phyloP scores from a whole-genome alignment of 2,888 invertebrate species.

The Dilophus febrilis region DNA sequence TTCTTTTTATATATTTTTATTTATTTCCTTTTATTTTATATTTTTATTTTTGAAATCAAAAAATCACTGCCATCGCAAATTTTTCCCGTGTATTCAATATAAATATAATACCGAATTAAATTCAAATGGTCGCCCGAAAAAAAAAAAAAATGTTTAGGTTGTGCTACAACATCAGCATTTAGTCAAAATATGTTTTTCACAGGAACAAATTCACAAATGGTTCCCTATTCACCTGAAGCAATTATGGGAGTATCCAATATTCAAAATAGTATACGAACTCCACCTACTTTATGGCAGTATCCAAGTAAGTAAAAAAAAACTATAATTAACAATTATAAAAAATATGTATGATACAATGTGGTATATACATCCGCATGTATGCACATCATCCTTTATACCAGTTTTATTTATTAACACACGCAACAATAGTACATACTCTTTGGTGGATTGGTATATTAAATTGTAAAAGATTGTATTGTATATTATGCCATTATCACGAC shows the following conservation, averaged over 20 bases:
- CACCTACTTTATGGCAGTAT: slow-evolving; percentile 67
- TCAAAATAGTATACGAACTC: slow-evolving; percentile 33
- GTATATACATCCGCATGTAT: too few species aligned
- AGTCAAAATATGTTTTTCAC: slow-evolving; percentile 16
- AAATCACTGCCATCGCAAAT: too few species aligned
- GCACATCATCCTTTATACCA: too few species aligned
- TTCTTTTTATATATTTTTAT: slow-evolving; percentile 1
- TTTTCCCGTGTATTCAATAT: not conserved
- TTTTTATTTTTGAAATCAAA: not conserved
- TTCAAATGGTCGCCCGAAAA: too few species aligned
- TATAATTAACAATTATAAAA: too few species aligned
- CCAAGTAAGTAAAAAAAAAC: slow-evolving; percentile 53
- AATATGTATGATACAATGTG: too few species aligned
- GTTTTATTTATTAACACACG: too few species aligned
- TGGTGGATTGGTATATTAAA: too few species aligned
- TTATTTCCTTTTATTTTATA: not conserved
- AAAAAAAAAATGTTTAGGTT: slow-evolving; percentile 9
- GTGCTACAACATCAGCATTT: slow-evolving; percentile 12
- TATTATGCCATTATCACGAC: too few species aligned
- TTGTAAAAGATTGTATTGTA: too few species aligned
- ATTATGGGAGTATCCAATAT: slow-evolving; percentile 14
- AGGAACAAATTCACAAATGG: slow-evolving; percentile 15
- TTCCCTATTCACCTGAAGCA: slow-evolving; percentile 13
- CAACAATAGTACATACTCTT: too few species aligned
- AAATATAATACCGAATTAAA: too few species aligned